Conservation (phyloP, 2,113 vertebrate species). For the Rhinichthys klamathensis region DNA sequence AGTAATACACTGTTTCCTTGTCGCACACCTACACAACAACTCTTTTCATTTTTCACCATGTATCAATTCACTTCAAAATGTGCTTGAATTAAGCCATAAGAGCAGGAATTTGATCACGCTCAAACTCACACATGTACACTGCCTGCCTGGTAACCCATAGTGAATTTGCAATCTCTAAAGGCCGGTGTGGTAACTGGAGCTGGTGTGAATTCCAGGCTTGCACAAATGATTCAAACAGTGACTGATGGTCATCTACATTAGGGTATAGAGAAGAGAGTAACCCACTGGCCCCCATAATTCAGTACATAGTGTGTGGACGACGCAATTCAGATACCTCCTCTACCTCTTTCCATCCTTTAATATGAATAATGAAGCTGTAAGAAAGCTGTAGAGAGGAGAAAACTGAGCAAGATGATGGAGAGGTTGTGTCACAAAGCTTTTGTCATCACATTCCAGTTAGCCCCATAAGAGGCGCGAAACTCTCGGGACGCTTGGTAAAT, state of each 20-base stretch:
- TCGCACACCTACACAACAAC: constrained; percentile 1
- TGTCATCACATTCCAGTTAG: constrained; percentile 37
- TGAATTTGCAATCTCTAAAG: constrained; percentile 61
- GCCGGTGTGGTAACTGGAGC: constrained; percentile 67
- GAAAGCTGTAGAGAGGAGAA: constrained; percentile 34
- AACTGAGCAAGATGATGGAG: constrained; percentile 38
- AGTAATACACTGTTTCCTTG: constrained; percentile 11
- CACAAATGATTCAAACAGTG: constrained; percentile 66
- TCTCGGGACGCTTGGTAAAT: background rate
- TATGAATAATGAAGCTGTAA: constrained; percentile 51
- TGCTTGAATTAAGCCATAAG: constrained; percentile 20
- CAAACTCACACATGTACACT: constrained; percentile 32
- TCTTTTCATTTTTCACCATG: background rate
- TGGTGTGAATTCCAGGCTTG: constrained; percentile 73
- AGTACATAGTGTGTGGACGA: background rate
- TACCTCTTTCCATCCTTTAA: background rate
- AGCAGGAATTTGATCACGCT: constrained; percentile 19
- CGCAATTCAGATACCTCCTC: constrained; percentile 50
- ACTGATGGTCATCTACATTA: constrained; percentile 65
- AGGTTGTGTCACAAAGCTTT: background rate
- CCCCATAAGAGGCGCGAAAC: background rate
- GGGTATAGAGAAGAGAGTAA: constrained; percentile 28
- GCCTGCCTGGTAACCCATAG: background rate
- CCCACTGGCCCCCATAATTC: constrained; percentile 15
- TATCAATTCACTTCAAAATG: background rate